Evolutionary conservation across 2,888 invertebrate genomes (phyloP).

Genomic region (Lasioglossum pauxillum): DNA sequence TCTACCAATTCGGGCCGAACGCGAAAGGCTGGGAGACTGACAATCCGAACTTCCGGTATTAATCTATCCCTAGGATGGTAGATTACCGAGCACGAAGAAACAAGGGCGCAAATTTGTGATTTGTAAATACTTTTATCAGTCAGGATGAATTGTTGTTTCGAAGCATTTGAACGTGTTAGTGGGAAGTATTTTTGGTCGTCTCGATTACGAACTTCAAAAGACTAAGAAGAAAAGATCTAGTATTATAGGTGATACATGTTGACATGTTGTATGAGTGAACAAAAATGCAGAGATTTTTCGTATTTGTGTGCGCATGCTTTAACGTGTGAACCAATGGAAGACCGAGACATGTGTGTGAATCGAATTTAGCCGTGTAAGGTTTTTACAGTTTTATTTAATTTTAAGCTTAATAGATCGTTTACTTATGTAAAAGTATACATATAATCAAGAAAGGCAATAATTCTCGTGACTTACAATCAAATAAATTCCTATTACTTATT

Average conservation of each 20-base stretch:
- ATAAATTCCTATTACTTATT: conserved; percentile 62
- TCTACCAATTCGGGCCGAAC: conserved; percentile 93
- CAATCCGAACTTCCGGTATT: conserved; percentile 86
- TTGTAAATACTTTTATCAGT: not conserved
- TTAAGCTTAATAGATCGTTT: conserved; percentile 57
- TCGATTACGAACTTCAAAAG: conserved; percentile 34
- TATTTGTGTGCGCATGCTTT: conserved; percentile 21
- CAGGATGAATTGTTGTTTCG: not conserved
- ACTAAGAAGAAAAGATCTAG: conserved; percentile 51
- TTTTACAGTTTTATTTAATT: conserved; percentile 63
- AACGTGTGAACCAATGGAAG: conserved; percentile 8
- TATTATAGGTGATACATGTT: conserved; percentile 45
- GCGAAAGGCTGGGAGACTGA: conserved; percentile 91
- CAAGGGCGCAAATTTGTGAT: conserved; percentile 9
- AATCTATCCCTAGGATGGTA: conserved; percentile 33
- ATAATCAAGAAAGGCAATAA: conserved; percentile 56
- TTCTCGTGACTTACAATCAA: conserved; percentile 52
- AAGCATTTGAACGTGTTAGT: conserved; percentile 12
- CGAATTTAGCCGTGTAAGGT: conserved; percentile 42
- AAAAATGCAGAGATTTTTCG: conserved; percentile 34
- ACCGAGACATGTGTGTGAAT: not conserved
- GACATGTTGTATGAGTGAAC: conserved; percentile 41
- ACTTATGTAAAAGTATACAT: conserved; percentile 61
- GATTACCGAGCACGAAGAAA: not conserved
- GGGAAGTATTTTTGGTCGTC: conserved; percentile 22